A percentile compares a stretch with the other conserved stretches of the same genome.
Conservation (phyloP, 2,113 vertebrate genomes). For the Tonatia bakeri region DNA sequence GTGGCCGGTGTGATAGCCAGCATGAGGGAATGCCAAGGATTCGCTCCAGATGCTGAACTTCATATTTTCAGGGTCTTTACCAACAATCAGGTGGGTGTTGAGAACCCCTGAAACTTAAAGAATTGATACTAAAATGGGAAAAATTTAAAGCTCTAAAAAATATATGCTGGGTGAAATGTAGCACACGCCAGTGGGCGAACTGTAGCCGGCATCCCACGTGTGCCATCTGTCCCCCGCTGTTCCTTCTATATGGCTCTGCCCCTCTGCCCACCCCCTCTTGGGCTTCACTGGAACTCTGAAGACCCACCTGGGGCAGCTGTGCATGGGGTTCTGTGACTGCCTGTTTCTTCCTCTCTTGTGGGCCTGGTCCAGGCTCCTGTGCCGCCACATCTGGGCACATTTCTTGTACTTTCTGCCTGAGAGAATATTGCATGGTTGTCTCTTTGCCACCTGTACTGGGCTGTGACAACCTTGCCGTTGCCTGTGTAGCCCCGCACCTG, state of each 20-base stretch:
- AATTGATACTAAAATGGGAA: background rate
- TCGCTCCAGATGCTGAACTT: constrained; percentile 97
- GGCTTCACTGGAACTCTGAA: background rate
- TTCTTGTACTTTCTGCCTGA: background rate
- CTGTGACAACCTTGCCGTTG: rapidly evolving
- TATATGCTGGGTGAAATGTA: rapidly evolving
- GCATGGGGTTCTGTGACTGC: background rate
- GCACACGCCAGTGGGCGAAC: rapidly evolving
- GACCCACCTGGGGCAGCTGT: background rate
- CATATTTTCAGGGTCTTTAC: constrained; percentile 99
- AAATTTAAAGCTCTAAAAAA: too few relatives aligned
- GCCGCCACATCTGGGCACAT: rapidly evolving
- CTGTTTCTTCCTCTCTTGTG: background rate
- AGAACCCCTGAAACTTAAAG: background rate
- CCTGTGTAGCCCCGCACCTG: background rate
- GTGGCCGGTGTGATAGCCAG: constrained; percentile 98
- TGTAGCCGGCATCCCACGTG: rapidly evolving
- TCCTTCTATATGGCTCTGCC: background rate
- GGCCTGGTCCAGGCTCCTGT: background rate
- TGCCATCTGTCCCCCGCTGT: rapidly evolving
- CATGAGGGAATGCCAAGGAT: constrained; percentile 99
- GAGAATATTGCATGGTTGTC: background rate
- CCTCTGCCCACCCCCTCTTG: background rate
- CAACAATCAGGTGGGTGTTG: constrained; percentile 92
- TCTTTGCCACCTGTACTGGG: background rate